Evolutionary conservation across 2,113 vertebrate genomes (phyloP), one percentile per base, ranked within the genome.

Genomic region (Poecile atricapillus): DNA sequence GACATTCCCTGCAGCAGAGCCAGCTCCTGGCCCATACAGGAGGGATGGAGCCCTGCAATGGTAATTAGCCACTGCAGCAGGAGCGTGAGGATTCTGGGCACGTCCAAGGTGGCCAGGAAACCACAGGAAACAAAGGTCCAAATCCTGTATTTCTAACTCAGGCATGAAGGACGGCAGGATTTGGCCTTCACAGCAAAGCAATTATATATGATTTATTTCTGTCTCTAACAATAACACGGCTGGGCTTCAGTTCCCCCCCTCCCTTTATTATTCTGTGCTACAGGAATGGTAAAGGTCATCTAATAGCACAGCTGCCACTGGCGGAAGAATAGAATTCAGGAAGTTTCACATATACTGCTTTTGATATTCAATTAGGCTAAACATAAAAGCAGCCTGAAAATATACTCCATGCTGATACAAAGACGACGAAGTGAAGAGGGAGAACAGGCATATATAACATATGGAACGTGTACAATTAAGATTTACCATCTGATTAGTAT

Each of bases 141-240:
- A 96, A 96, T 93, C 93, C 93, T 96, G 76, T 89, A 96, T 96
- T 95, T 95, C 94, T 94, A 95, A 93, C 85, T 96, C 60, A 89
- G 90, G 76, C 90, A 96, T 96, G 93, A 97, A 96, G 95, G 86
- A 94, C 53, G 13, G 92, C 96, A 94, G 95, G 93, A 96, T 96
- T 90, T 95, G 88, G 96, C 79, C 92, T 94, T 93, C 95, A 92
- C 91, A 94, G 92, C 11, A 18, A 87, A 96, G 95, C 95, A 92
- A 97, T 63, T 85, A 87, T 88, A 95, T 81, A 81, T 73, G 90
- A 95, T 87, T 96, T 93, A 96, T 97, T 97, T 95, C 89, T 91
- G 71, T 96, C 93, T 92, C 64, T 76, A 95, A 96, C 95, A 97
- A 97, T 97, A 96, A 92, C 69, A 95, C 83, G 93, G 79, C 90